Percentiles rank a stretch among this genome's conserved stretches.
Conservation (phyloP, 2,113 vertebrate genomes). For the Seriola aureovittata region DNA sequence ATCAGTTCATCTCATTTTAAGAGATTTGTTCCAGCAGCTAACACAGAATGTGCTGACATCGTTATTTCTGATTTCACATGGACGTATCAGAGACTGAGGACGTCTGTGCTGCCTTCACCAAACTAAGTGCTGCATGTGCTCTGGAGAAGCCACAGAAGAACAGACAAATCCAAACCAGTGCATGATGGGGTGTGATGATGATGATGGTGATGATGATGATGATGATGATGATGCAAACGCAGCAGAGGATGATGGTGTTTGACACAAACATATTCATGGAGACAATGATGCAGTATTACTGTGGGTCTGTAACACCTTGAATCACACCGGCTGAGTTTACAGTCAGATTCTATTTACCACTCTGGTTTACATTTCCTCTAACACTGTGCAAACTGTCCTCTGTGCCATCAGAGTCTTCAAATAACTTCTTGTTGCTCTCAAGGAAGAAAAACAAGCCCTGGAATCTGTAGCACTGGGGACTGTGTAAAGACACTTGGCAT, state of each 20-base stretch:
- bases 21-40: background rate
- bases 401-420: constrained; percentile 13
- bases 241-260: constrained; percentile 11
- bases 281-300: constrained; percentile 74
- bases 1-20: background rate
- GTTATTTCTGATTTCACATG: constrained; percentile 4
- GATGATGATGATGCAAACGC: constrained; percentile 4
- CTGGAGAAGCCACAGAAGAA: constrained; percentile 33
- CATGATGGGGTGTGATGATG: background rate
- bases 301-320: constrained; percentile 16
- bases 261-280: constrained; percentile 17
- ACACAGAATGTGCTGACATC: background rate
- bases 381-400: background rate
- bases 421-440: background rate
- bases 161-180: no score
- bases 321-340: no score
- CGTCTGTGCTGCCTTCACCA: no score
- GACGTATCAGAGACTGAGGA: background rate
- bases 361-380: constrained; percentile 41
- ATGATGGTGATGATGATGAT: background rate
- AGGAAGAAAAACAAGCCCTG: constrained; percentile 40
- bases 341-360: constrained; percentile 15
- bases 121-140: constrained; percentile 20
- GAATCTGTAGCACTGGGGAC: background rate
- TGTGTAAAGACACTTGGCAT: constrained; percentile 46